Evolutionary conservation across 1,140 invertebrate genomes (phyloP), one percentile per base, ranked within the genome.

Genomic region (Drosophila pectinifera): DNA sequence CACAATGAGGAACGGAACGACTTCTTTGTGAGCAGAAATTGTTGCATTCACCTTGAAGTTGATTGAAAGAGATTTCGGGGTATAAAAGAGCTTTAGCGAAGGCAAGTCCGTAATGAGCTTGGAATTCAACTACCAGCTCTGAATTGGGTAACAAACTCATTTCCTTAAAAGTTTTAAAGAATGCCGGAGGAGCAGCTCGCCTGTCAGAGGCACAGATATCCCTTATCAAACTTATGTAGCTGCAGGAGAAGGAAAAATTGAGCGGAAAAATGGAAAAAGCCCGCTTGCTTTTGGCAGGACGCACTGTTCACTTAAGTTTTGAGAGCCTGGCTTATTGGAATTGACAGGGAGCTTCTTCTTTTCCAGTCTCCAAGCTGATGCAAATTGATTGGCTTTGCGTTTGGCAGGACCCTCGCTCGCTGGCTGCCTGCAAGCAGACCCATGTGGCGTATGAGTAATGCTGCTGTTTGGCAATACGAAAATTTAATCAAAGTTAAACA

Each of bases 341-440:
- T 76, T 86, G 82, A 83, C 79, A 86, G 70, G 54, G 46, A 39
- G n/a, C 42, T 51, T 7, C 34, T 53, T 36, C 11, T 4, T 11
- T 31, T 31, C 38, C 14, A 56, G 31, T 18, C 14, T 0, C 48
- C 54, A 34, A 36, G 1, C 46, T 34, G 6, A 58, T 41, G 34
- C 26, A 88, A 88, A 79, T 86, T 83, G 75, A 86, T 86, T 85
- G 67, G 39, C 72, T 62, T 73, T 49, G 14, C 20, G 11, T 54
- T 51, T 56, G 28, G 13, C 38, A 39, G n/a, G 14, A 36, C 34
- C 28, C 28, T 18, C 16, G 16, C 34, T 51, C 38, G 2, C 22
- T 22, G 1, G n/a, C n/a, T n/a, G n/a, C n/a, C n/a, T 42, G 13
- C 13, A 22, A 31, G 6, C 16, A 11, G 38, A 26, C 26, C 70